phyloP scores from a whole-genome alignment of 2,888 invertebrate species.

The Protonemura montana region DNA sequence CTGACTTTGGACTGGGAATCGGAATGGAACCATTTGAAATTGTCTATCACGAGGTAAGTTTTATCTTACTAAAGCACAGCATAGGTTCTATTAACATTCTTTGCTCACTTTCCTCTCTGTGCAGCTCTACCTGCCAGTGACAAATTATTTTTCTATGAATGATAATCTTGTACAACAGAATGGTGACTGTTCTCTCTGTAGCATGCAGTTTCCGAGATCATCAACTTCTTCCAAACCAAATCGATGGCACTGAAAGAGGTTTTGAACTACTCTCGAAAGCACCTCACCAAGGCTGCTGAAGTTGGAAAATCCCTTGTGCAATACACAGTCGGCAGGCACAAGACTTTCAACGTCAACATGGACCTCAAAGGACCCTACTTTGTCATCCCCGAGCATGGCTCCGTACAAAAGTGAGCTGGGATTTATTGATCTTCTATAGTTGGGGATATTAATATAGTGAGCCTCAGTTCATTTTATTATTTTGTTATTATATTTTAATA shows the following conservation, averaged over 20 bases:
- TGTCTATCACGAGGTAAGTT: conserved; percentile 76
- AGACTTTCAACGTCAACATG: conserved; percentile 73
- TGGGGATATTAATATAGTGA: too few relatives aligned
- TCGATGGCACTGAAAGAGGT: conserved; percentile 62
- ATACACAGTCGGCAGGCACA: conserved; percentile 64
- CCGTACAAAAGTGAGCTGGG: conserved; percentile 67
- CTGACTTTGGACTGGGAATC: conserved; percentile 72
- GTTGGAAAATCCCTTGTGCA: conserved; percentile 61
- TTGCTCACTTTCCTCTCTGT: too few relatives aligned
- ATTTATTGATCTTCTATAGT: background rate
- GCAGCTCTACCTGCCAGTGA: background rate
- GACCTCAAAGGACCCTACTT: conserved; percentile 80
- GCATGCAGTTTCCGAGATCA: conserved; percentile 76
- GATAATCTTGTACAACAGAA: conserved; percentile 38
- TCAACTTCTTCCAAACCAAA: conserved; percentile 72
- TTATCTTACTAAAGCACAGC: background rate
- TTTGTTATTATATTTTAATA: too few relatives aligned
- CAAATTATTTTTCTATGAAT: background rate
- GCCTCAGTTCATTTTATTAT: too few relatives aligned
- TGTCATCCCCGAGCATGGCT: conserved; percentile 78
- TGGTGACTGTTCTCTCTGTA: conserved; percentile 57
- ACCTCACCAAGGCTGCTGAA: conserved; percentile 57
- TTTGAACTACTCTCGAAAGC: conserved; percentile 55
- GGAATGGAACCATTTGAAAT: conserved; percentile 78
- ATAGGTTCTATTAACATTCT: too few relatives aligned